These are phyloP conservation scores for Metaphire vulgaris DNA, from an alignment of 1,140 invertebrate species.

Conservation along the genomic window DNA sequence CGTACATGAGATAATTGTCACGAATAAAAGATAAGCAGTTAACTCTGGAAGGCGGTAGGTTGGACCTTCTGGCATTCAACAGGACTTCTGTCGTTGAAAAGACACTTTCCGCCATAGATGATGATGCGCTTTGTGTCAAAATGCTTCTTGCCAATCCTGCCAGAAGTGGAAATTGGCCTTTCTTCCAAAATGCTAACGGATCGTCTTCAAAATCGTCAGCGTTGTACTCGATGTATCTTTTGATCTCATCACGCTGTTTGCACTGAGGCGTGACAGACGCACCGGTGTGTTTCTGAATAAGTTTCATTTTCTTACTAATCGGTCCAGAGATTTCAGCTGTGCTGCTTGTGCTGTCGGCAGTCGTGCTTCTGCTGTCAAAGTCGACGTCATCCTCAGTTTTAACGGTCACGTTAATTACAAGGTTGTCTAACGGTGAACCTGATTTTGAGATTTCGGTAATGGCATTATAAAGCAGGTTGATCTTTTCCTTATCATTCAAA, in stretches of 20 bases:
- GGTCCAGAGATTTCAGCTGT: neutral
- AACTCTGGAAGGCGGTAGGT: neutral
- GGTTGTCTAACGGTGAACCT: too few relatives aligned
- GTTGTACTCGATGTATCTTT: neutral
- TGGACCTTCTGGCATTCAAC: neutral
- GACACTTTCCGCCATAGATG: neutral
- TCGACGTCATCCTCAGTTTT: neutral
- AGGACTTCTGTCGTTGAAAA: neutral
- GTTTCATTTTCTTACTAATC: neutral
- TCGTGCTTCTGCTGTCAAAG: neutral
- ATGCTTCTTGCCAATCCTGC: neutral
- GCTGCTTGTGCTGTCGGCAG: neutral
- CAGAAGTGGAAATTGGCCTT: neutral
- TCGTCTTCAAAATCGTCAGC: neutral
- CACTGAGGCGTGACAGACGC: neutral
- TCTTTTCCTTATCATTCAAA: neutral
- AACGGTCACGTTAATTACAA: too few relatives aligned
- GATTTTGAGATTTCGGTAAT: neutral
- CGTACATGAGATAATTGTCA: neutral
- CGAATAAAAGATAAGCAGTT: neutral
- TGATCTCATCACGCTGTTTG: neutral
- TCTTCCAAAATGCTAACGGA: neutral
- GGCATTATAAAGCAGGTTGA: neutral
- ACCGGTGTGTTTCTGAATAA: neutral
- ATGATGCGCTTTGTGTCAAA: neutral